Percentiles rank a stretch among this genome's conserved stretches.
Conservation (phyloP, 1,140 invertebrate genomes). For the Bombus soroeensis region DNA sequence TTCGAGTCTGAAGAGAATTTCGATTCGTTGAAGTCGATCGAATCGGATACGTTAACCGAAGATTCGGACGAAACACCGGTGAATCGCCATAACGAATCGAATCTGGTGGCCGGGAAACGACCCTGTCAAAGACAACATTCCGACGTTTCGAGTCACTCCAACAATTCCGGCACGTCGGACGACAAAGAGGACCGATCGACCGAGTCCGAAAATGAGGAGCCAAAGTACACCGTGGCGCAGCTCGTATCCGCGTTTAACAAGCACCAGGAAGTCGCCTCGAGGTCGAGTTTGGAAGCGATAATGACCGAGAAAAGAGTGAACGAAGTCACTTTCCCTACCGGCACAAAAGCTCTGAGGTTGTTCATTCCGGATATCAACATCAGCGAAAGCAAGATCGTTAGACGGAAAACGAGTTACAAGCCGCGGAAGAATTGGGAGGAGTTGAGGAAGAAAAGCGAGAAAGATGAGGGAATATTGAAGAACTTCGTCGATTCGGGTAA, state of each 20-base stretch:
- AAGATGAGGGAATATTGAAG: conserved; percentile 78
- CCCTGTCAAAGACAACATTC: conserved; percentile 76
- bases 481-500: conserved; percentile 76
- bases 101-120: conserved; percentile 58
- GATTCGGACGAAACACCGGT: conserved; percentile 76
- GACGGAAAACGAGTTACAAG: conserved; percentile 81
- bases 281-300: conserved; percentile 81
- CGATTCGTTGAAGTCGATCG: conserved; percentile 79
- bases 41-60: conserved; percentile 80
- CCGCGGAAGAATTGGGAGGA: conserved; percentile 81
- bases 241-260: conserved; percentile 83
- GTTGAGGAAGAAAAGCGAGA: conserved; percentile 78
- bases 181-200: conserved; percentile 78
- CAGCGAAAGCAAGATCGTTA: conserved; percentile 79
- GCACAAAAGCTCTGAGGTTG: conserved; percentile 82
- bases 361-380: conserved; percentile 84
- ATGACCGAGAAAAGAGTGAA: conserved; percentile 80
- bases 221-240: conserved; percentile 83
- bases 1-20: conserved; percentile 77
- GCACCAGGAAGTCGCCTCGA: conserved; percentile 83
- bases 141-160: conserved; percentile 77
- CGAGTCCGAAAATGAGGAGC: conserved; percentile 82
- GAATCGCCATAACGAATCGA: conserved; percentile 47
- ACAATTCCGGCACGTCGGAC: conserved; percentile 76
- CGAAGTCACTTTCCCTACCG: conserved; percentile 82